These are phyloP conservation scores for Carollia perspicillata DNA, from an alignment of 2,113 vertebrate genomes.

Conservation along the genomic window DNA sequence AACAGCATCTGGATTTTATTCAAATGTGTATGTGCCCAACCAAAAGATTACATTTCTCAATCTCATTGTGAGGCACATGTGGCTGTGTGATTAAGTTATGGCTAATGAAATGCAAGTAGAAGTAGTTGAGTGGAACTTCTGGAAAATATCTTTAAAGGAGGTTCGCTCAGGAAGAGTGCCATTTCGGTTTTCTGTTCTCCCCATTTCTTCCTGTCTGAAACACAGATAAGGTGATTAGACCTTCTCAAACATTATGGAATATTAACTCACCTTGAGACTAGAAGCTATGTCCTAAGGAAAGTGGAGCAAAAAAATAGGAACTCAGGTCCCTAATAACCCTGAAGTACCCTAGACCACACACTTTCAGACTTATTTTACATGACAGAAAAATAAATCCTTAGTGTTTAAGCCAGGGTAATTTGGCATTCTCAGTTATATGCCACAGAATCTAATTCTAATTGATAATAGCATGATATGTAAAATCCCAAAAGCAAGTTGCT, in stretches of 20 bases:
- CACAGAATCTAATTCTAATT: neutral
- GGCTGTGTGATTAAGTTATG: neutral
- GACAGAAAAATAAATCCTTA: slow-evolving; percentile 7
- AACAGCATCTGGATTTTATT: neutral
- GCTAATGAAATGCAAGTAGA: neutral
- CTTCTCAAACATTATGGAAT: neutral
- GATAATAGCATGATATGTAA: neutral
- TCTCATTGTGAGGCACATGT: neutral
- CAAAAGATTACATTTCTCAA: neutral
- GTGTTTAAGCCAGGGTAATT: neutral
- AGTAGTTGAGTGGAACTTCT: neutral
- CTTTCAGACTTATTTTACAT: neutral
- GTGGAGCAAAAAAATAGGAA: neutral
- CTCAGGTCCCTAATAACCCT: neutral
- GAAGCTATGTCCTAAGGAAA: neutral
- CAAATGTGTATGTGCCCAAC: neutral
- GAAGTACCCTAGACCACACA: neutral
- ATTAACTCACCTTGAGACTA: neutral
- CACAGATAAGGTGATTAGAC: neutral
- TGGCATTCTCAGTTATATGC: neutral
- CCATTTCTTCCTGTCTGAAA: neutral
- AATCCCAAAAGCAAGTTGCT: neutral
- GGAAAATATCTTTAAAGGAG: neutral
- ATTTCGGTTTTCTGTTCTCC: neutral
- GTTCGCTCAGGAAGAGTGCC: neutral